Base-by-base conservation (phyloP, 2,113 vertebrate genomes). In the Scolopax mira region DNA sequence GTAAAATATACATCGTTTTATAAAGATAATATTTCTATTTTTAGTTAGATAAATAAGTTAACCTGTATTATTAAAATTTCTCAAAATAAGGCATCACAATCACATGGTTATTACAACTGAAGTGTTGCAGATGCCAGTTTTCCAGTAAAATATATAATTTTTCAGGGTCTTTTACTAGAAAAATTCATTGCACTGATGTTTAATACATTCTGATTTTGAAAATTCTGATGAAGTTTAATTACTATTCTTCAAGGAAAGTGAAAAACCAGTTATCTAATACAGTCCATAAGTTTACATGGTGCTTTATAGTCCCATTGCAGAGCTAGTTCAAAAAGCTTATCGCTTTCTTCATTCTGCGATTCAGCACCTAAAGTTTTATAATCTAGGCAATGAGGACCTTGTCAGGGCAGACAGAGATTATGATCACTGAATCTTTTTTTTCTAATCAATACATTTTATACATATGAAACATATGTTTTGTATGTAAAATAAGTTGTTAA, bases 141-240 rank as follows among this genome's bases (percentile, higher is more conserved):
- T 81, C 17, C 64, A 62, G 18, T 42, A 21, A 79, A 85, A 64
- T 58, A 35, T 23, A 21, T 49, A 81, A 30, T 24, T 2, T 0
- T 35, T 72, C 10, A 41, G n/a, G 10, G 2, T 0, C 28, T 58
- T 93, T 77, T 61, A 61, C 5, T 37, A 39, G 51, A 61, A 60
- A 2, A 30, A 11, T 23, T 11, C 8, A 42, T 69, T 0, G 1
- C 22, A 7, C 9, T 6, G 37, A 7, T 31, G 3, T 55, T 66
- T 41, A 60, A 42, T 77, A 10, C 6, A 61, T 51, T 84, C 7
- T 64, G 28, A 6, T 18, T 81, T 74, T 89, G 22, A 90, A 91
- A 78, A 61, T 18, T 79, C 33, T 74, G 25, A 23, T 55, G 9
- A 51, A 58, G 14, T 37, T 80, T 44, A 35, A 31, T 71, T 70